phyloP scores from a whole-genome alignment of 2,113 vertebrate species.

The Panthera tigris region DNA sequence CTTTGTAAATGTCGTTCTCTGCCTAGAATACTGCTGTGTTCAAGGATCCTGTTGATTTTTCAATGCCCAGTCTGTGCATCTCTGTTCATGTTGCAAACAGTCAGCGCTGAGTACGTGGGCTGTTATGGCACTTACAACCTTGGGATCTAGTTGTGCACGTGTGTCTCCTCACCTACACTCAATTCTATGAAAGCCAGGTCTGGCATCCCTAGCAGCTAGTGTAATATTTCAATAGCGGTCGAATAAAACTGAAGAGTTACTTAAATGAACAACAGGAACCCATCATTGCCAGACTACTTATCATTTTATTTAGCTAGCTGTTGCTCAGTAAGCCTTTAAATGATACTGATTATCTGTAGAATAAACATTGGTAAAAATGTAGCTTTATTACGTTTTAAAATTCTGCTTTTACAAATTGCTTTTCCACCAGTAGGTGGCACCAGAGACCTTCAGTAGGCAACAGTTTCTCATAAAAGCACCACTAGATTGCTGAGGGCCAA shows the following conservation, averaged over 20 bases:
- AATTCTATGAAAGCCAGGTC: not conserved
- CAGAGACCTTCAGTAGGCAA: slow-evolving; percentile 19
- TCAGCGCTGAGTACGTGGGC: not conserved
- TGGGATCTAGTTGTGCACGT: not conserved
- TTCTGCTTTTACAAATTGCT: not conserved
- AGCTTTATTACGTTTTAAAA: not conserved
- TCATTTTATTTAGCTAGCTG: not conserved
- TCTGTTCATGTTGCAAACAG: not conserved
- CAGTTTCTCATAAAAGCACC: not conserved
- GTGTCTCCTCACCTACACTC: not conserved
- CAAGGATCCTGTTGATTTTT: not conserved
- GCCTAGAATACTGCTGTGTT: not conserved
- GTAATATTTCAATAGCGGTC: not conserved
- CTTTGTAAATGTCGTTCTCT: not conserved
- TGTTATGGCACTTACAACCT: not conserved
- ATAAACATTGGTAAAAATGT: not conserved
- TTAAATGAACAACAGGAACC: not conserved
- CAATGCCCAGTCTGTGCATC: not conserved
- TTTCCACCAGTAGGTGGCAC: slow-evolving; percentile 31
- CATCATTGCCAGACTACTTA: not conserved
- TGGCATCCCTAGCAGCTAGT: not conserved
- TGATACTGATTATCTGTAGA: not conserved
- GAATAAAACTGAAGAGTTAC: not conserved
- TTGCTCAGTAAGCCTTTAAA: not conserved
- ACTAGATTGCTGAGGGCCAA: not conserved